Conservation (phyloP, 2,113 vertebrate genomes). For the Xyliphius kryptos region DNA sequence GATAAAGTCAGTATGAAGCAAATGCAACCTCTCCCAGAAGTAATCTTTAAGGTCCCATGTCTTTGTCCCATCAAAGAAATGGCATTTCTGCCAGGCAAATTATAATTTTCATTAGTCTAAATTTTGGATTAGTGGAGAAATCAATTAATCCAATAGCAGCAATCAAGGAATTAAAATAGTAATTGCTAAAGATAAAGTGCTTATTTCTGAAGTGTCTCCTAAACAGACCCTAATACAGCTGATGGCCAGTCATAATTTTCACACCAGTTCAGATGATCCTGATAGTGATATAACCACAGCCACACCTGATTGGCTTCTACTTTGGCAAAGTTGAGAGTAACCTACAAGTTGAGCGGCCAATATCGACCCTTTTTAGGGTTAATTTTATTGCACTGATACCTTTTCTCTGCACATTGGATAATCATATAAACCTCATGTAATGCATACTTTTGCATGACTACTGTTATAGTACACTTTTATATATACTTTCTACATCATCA, state of each 20-base stretch:
- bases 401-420: too few species aligned
- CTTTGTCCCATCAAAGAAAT: background rate
- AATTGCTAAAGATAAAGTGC: background rate
- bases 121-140: too few species aligned
- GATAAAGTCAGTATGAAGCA: background rate
- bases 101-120: too few species aligned
- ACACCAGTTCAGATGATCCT: background rate
- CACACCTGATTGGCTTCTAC: too few species aligned
- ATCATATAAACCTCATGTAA: background rate
- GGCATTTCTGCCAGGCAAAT: background rate
- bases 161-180: too few species aligned
- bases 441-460: background rate
- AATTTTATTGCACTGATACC: too few species aligned
- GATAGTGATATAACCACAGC: background rate
- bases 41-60: background rate
- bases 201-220: too few species aligned
- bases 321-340: background rate
- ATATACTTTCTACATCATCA: background rate
- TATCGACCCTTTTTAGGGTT: too few species aligned
- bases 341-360: background rate
- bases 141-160: too few species aligned
- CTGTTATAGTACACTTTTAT: background rate
- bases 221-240: too few species aligned
- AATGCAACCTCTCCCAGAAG: background rate
- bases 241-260: too few species aligned